Conservation (phyloP, 2,113 vertebrate species). For the Bufo gargarizans region DNA sequence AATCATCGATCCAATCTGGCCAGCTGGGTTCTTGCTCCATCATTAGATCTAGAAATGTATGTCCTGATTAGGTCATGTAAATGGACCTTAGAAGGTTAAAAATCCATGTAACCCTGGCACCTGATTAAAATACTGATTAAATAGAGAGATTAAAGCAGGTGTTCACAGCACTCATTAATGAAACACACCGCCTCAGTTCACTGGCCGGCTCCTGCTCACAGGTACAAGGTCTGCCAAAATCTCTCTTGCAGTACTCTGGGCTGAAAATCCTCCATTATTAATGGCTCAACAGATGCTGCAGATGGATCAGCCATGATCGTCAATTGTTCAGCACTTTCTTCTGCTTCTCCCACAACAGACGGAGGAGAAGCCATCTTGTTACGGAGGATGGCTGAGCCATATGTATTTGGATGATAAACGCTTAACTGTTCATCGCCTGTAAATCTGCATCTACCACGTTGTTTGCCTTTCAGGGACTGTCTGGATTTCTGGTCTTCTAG, state of each 20-base stretch:
- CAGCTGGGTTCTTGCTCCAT: neutral
- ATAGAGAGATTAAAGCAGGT: conserved; percentile 28
- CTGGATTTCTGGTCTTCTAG: too few species aligned
- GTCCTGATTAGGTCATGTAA: neutral
- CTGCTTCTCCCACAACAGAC: neutral
- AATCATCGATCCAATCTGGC: too few species aligned
- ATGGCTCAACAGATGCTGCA: conserved; percentile 19
- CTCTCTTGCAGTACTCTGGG: neutral
- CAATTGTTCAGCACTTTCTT: conserved; percentile 17
- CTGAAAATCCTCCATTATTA: conserved; percentile 46
- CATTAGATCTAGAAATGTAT: neutral
- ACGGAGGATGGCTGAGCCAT: neutral
- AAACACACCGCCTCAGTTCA: neutral
- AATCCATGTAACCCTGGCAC: neutral
- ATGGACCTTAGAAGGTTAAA: neutral
- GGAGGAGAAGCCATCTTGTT: conserved; percentile 13
- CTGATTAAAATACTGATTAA: conserved; percentile 26
- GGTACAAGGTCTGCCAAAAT: conserved; percentile 22
- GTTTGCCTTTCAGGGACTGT: too few species aligned
- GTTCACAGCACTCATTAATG: conserved; percentile 29
- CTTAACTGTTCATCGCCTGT: too few species aligned
- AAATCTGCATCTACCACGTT: too few species aligned
- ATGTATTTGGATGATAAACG: neutral
- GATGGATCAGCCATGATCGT: conserved; percentile 7
- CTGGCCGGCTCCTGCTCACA: neutral